Conservation (phyloP, 2,888 invertebrate species). For the Tupiocoris notatus region DNA sequence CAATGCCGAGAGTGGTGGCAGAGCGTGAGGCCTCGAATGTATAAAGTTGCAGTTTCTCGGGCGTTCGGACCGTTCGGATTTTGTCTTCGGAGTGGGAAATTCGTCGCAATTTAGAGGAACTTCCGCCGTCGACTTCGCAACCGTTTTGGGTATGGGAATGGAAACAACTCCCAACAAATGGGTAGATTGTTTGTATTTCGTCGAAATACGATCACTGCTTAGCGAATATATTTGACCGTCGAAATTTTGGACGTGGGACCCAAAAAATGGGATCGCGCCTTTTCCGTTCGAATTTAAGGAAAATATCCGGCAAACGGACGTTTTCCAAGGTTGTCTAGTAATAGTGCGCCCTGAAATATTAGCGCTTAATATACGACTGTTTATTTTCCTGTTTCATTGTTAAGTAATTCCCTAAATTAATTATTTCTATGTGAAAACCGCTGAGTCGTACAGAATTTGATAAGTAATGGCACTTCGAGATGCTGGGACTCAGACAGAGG, state of each 20-base stretch:
- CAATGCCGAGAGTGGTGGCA: not conserved
- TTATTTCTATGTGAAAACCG: too few species aligned
- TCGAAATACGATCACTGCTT: too few species aligned
- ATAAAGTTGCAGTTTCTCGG: not conserved
- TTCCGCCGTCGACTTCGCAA: not conserved
- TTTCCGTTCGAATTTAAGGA: not conserved
- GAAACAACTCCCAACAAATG: not conserved
- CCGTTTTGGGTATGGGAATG: not conserved
- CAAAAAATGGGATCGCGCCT: not conserved
- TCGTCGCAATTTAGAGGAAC: not conserved
- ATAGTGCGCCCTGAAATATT: too few species aligned
- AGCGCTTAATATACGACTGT: too few species aligned
- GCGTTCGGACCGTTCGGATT: not conserved
- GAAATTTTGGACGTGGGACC: not conserved
- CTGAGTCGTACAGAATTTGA: too few species aligned
- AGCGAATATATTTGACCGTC: too few species aligned
- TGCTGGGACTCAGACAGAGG: too few species aligned
- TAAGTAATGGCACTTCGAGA: too few species aligned
- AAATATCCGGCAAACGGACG: too few species aligned
- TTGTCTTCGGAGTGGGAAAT: not conserved
- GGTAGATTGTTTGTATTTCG: not conserved
- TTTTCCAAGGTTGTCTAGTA: too few species aligned
- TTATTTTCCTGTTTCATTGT: too few species aligned
- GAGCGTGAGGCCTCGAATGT: not conserved
- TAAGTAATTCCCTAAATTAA: too few species aligned